Evolutionary conservation across 2,888 invertebrate species (phyloP).

Genomic region (Oligia strigilis): DNA sequence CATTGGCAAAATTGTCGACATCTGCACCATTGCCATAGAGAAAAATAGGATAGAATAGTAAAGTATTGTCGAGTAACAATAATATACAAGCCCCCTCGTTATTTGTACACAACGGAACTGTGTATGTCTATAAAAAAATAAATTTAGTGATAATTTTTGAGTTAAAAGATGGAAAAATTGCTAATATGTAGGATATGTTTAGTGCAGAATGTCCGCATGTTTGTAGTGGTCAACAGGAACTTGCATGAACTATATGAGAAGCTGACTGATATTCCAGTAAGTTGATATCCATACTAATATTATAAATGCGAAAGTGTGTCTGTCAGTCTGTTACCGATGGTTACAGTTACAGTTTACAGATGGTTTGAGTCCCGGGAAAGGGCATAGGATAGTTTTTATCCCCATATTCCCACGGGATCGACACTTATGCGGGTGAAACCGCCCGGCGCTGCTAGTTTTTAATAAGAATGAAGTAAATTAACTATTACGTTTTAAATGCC

Average conservation of each 20-base stretch:
- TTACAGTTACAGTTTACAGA: too few relatives aligned
- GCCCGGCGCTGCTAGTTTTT: too few relatives aligned
- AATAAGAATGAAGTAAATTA: neutral
- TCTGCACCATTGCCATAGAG: too few relatives aligned
- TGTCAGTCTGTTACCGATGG: too few relatives aligned
- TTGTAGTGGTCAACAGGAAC: neutral
- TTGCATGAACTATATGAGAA: neutral
- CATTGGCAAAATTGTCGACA: too few relatives aligned
- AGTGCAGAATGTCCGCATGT: neutral
- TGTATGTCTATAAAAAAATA: neutral
- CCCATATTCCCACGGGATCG: too few relatives aligned
- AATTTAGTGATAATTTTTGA: neutral
- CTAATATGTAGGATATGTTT: neutral
- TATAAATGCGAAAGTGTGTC: too few relatives aligned
- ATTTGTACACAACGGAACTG: neutral
- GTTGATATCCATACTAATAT: neutral
- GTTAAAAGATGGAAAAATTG: neutral
- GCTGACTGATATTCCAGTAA: slow-evolving; percentile 3
- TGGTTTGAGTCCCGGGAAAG: too few relatives aligned
- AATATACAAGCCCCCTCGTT: too few relatives aligned
- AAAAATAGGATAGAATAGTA: too few relatives aligned
- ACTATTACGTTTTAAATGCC: neutral
- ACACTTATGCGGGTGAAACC: too few relatives aligned
- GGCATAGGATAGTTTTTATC: too few relatives aligned
- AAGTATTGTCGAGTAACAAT: neutral